A percentile compares a stretch with the other conserved stretches of the same genome.
These are phyloP conservation scores for Eonycteris spelaea DNA, from an alignment of 2,113 vertebrate genomes.

Conservation along the genomic window DNA sequence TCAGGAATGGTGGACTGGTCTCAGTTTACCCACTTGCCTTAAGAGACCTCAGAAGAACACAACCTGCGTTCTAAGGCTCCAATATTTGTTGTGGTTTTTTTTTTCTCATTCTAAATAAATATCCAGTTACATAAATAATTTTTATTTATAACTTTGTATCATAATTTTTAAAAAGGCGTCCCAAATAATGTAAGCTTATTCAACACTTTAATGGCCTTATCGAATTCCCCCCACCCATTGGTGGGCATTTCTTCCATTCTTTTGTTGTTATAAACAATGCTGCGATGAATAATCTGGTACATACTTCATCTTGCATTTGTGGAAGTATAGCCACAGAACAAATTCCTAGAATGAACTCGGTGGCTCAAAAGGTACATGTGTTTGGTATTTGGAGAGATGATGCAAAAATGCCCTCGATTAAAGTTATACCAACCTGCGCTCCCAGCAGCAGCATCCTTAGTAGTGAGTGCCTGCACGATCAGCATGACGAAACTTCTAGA, in stretches of 20 bases:
- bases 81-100: not conserved
- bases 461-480: not conserved
- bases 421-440: not conserved
- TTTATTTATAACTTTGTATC: not conserved
- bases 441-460: too few relatives aligned
- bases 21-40: not conserved
- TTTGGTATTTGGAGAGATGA: not conserved
- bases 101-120: not conserved
- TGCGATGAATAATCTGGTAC: not conserved
- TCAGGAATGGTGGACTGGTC: not conserved
- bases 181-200: not conserved
- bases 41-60: not conserved
- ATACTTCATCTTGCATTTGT: not conserved
- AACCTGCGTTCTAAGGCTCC: not conserved
- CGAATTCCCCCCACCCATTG: not conserved
- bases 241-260: not conserved
- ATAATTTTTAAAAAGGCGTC: not conserved
- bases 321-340: not conserved
- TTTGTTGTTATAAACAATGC: not conserved
- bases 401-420: not conserved
- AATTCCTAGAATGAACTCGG: not conserved
- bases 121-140: not conserved
- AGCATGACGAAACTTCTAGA: not conserved
- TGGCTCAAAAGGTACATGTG: not conserved
- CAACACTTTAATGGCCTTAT: not conserved